Evolutionary conservation across 2,797 vertebrate species (phyloP), one percentile per base, ranked within the genome.

Genomic region (Momotus momota): DNA sequence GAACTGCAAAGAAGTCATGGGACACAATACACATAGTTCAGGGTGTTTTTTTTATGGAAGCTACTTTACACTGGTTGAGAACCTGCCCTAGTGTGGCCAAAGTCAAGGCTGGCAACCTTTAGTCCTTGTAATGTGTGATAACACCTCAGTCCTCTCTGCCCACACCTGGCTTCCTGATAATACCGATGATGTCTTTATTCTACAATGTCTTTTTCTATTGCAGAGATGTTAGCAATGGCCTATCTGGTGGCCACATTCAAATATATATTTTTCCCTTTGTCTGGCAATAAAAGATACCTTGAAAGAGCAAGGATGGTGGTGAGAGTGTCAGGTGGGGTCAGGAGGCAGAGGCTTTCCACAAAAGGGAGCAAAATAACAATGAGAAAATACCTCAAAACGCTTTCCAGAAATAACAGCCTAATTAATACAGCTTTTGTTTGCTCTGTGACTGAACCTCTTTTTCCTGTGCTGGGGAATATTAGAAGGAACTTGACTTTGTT

Each of bases 311-410:
- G 90, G 60, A 92, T 71, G 83, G 52, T 88, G 67, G 94, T 82
- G 96, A 96, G 94, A 93, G 20, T 95, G 95, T 94, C 95, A 96
- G 94, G 45, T 84, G 67, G 83, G 96, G 95, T 96, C 96, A 94
- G 0, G 0, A 90, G 78, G 91, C 57, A 20, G 72, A 69, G 43
- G 43, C 10, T 1, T 71, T 70, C 67, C 91, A 94, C 91, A 90
- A 89, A 94, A 86, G n/a, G 54, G 86, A 93, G 31, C 33, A 92
- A 96, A 92, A 94, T 57, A 95, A 85, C 71, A 93, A 8, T 92
- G 94, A 85, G 67, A 95, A 90, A 93, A 95, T 93, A 89, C 57
- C 86, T 95, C 71, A 89, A 94, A 96, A 96, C 14, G 58, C 43
- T 80, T 94, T 85, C 95, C 88, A 82, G 91, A 92, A 96, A 94